Evolutionary conservation across 2,888 invertebrate genomes (phyloP).

Genomic region (Ametastegia equiseti): DNA sequence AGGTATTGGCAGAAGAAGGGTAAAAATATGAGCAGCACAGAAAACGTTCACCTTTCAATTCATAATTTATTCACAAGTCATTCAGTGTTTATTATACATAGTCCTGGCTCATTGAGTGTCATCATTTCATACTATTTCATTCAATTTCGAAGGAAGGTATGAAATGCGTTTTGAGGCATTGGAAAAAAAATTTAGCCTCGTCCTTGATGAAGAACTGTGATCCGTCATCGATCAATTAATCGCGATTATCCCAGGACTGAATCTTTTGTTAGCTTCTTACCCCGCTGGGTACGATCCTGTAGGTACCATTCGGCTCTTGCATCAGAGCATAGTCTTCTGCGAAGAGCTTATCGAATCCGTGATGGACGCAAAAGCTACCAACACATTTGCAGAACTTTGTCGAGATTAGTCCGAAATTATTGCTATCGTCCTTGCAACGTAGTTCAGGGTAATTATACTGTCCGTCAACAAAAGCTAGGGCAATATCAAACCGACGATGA

Average conservation of each 20-base stretch:
- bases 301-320: conserved; percentile 11
- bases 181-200: background rate
- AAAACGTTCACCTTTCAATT: too few species aligned
- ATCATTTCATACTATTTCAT: too few species aligned
- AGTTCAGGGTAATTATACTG: conserved; percentile 20
- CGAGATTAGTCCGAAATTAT: background rate
- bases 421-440: background rate
- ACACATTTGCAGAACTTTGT: conserved; percentile 32
- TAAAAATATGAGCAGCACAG: too few species aligned
- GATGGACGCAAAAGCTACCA: conserved; percentile 37
- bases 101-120: too few species aligned
- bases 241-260: background rate
- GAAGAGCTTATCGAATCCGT: conserved; percentile 5
- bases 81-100: too few species aligned
- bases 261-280: background rate
- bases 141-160: too few species aligned
- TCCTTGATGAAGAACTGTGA: background rate
- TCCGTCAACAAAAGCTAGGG: conserved; percentile 20
- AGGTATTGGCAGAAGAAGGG: too few species aligned
- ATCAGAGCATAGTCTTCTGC: conserved; percentile 15
- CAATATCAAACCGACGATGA: conserved; percentile 26
- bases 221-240: background rate
- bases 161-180: too few species aligned
- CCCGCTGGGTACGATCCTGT: conserved; percentile 19
- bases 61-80: too few species aligned